These are phyloP conservation scores for Mus caroli DNA, from an alignment of 2,797 vertebrate genomes.

Conservation along the genomic window DNA sequence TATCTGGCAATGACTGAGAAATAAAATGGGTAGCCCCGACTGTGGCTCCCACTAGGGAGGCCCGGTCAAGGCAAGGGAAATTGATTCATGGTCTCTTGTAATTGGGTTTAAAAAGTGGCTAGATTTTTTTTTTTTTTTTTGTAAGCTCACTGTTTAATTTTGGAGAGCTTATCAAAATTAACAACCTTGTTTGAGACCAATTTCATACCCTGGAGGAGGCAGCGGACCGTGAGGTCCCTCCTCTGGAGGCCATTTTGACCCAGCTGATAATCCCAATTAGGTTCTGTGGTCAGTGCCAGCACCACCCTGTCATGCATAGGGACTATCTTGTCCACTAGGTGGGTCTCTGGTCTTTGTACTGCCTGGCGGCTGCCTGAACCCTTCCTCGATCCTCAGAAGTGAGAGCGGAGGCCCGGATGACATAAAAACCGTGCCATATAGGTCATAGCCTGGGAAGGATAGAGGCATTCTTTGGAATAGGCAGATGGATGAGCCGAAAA, in stretches of 20 bases:
- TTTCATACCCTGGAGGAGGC: neutral
- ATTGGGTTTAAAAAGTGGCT: neutral
- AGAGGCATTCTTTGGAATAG: neutral
- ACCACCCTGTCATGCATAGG: neutral
- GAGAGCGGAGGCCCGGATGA: neutral
- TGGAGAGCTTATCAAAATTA: neutral
- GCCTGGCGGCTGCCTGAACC: neutral
- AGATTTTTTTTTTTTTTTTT: neutral
- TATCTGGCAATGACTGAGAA: neutral
- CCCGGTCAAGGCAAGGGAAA: neutral
- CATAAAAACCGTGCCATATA: neutral
- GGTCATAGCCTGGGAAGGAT: neutral
- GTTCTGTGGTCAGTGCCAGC: neutral
- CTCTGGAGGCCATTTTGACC: neutral
- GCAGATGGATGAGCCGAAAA: neutral
- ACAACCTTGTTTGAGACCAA: neutral
- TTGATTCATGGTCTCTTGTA: neutral
- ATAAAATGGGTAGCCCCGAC: neutral
- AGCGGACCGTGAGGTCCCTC: neutral
- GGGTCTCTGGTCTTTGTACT: neutral
- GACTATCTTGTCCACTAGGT: neutral
- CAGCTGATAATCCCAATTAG: neutral
- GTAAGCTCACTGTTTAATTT: neutral
- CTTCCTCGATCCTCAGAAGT: neutral
- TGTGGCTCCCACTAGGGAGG: neutral